Base-by-base conservation (phyloP, 2,888 invertebrate species). In the Tholera decimalis region DNA sequence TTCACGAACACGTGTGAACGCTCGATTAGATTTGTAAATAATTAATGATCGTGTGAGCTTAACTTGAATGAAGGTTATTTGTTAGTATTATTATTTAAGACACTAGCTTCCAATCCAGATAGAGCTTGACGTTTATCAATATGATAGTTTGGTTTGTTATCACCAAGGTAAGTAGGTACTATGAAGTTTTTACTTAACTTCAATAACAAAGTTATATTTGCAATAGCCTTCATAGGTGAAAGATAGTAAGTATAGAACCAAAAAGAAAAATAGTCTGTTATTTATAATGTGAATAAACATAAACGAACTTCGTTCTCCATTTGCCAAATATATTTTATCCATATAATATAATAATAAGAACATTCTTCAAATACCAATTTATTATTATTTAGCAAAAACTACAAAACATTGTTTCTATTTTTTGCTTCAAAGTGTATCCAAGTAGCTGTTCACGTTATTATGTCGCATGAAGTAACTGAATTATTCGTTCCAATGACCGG, bases 401-500 rank as follows among this genome's bases (percentile, higher is more conserved):
- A 37, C 0, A 24, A 26, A 22, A 41, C 9, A 26, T 5, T 33
- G n/a, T n/a, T 18, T 41, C 24, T 49, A 8, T 18, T 33, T 13
- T 44, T 13, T 41, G 22, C 28, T 24, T 18, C n/a, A 7, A 46
- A 55, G 11, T 35, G 24, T 24, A 50, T 49, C n/a, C 5, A 49
- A 64, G 59, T 53, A 49, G 39, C 26, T 43, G 35, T 35, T 57
- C 24, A 46, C 6, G 46, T 13, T 58, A 68, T 87, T 87, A 86
- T 86, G 81, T 87, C 85, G 86, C 68, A 79, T 80, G 73, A 79
- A 79, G 73, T 85, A 83, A 85, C 84, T 84, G 83, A 85, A 79
- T 82, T 70, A 83, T 75, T 64, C 77, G 87, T 88, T 88, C 85
- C 86, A 73, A 82, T 88, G 86, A 85, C 85, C 84, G 85, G 72